Conservation (phyloP, 1,140 invertebrate species). For the Sarcophaga bullata region DNA sequence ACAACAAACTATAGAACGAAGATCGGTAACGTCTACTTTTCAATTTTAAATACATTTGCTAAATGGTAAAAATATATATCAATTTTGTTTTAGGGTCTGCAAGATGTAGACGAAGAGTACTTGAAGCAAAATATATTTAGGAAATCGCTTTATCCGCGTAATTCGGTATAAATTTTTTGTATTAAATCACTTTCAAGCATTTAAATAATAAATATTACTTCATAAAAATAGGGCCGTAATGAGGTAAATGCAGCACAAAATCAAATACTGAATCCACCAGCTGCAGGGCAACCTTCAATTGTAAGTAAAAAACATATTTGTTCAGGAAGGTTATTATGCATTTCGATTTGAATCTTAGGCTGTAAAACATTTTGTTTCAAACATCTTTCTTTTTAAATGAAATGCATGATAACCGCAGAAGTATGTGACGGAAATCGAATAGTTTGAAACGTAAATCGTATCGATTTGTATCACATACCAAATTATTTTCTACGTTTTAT, state of each 20-base stretch:
- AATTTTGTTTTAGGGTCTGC: conserved; percentile 49
- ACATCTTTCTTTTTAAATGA: background rate
- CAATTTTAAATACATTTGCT: too few species aligned
- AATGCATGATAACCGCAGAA: background rate
- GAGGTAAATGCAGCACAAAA: conserved; percentile 24
- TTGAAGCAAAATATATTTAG: conserved; percentile 55
- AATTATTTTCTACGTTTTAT: too few species aligned
- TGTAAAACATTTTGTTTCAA: background rate
- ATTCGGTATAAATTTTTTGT: conserved; percentile 46
- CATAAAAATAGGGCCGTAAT: conserved; percentile 36
- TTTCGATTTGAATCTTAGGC: background rate
- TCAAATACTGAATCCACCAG: background rate
- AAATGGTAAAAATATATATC: background rate
- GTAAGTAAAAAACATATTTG: conserved; percentile 12
- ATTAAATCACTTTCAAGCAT: background rate
- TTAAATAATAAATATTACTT: background rate
- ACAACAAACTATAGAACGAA: conserved; percentile 54
- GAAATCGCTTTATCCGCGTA: conserved; percentile 50
- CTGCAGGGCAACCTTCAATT: conserved; percentile 24
- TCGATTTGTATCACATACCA: too few species aligned
- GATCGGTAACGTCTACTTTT: conserved; percentile 47
- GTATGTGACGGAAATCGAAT: too few species aligned
- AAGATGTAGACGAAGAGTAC: conserved; percentile 60
- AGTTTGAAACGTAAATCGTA: too few species aligned
- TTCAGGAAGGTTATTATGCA: background rate